Evolutionary conservation across 2,797 vertebrate species (phyloP).

Genomic region (Anguilla pacifica): DNA sequence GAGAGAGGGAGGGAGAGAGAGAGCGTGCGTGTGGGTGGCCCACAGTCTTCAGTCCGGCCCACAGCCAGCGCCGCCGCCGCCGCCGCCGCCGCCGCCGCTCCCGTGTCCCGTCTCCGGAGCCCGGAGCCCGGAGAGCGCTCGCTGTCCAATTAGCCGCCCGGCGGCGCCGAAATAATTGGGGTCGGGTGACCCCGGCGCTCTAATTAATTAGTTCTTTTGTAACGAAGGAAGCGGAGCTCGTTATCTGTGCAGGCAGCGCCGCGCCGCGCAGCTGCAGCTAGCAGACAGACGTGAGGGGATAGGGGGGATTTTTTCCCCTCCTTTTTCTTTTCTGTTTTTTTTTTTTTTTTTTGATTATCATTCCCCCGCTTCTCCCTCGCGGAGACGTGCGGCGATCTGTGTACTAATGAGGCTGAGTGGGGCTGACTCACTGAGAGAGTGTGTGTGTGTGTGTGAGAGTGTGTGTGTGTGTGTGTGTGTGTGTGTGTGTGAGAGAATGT

Average conservation of each 20-base stretch:
- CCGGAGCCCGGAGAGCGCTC: not conserved
- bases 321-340: not conserved
- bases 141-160: slow-evolving; percentile 18
- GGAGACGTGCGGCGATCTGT: not conserved
- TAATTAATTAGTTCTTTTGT: slow-evolving; percentile 19
- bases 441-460: too few species aligned
- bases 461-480: too few species aligned
- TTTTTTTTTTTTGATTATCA: not conserved
- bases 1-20: too few species aligned
- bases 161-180: slow-evolving; percentile 18
- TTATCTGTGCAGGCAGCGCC: not conserved
- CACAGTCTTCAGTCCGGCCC: not conserved
- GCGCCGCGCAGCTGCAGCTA: slow-evolving; percentile 11
- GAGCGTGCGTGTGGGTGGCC: not conserved
- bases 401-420: not conserved
- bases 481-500: too few species aligned
- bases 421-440: too few species aligned
- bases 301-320: not conserved
- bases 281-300: not conserved
- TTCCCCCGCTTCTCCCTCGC: not conserved
- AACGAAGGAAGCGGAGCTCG: slow-evolving; percentile 16
- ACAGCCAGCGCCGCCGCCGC: not conserved
- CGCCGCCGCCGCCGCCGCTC: not conserved
- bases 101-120: not conserved
- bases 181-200: slow-evolving; percentile 14